These are phyloP conservation scores for Bombus cullumanus DNA, from an alignment of 1,140 invertebrate genomes.

Conservation along the genomic window DNA sequence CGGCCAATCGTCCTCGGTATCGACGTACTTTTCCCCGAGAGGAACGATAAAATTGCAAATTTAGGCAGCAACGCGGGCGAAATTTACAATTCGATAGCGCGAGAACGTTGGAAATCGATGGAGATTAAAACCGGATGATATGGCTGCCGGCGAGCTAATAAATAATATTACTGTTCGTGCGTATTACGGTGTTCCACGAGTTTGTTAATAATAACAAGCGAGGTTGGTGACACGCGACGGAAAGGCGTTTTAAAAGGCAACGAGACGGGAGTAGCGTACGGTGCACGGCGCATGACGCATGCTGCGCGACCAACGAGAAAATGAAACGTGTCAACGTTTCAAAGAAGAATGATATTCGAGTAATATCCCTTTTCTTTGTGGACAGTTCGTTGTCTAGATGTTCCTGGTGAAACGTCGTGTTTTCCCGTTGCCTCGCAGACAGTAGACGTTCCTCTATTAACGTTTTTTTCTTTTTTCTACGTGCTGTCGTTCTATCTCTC, in stretches of 20 bases:
- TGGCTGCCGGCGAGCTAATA: too few species aligned
- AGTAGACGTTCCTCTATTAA: slow-evolving; percentile 1
- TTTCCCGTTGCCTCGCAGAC: slow-evolving; percentile 8
- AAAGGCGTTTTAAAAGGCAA: background rate
- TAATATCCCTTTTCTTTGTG: slow-evolving; percentile 62
- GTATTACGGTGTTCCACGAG: background rate
- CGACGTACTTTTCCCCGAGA: too few species aligned
- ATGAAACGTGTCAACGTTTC: slow-evolving; percentile 58
- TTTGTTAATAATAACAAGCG: background rate
- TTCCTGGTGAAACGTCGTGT: slow-evolving; percentile 18
- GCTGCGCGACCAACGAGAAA: slow-evolving; percentile 43
- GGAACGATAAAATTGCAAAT: too few species aligned
- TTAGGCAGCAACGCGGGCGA: too few species aligned
- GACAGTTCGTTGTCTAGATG: slow-evolving; percentile 49
- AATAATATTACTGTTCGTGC: too few species aligned
- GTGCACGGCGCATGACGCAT: background rate
- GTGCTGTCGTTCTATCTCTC: too few species aligned
- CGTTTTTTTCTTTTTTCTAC: too few species aligned
- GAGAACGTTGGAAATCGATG: too few species aligned
- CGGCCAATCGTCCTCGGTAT: too few species aligned
- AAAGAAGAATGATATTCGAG: slow-evolving; percentile 60
- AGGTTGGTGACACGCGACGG: background rate
- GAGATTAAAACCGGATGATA: too few species aligned
- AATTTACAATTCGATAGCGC: too few species aligned
- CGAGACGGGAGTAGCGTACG: background rate